A percentile compares a stretch with the other conserved stretches of the same genome.
Evolutionary conservation across 2,113 vertebrate genomes (phyloP).

Genomic region (Blennius ocellaris): DNA sequence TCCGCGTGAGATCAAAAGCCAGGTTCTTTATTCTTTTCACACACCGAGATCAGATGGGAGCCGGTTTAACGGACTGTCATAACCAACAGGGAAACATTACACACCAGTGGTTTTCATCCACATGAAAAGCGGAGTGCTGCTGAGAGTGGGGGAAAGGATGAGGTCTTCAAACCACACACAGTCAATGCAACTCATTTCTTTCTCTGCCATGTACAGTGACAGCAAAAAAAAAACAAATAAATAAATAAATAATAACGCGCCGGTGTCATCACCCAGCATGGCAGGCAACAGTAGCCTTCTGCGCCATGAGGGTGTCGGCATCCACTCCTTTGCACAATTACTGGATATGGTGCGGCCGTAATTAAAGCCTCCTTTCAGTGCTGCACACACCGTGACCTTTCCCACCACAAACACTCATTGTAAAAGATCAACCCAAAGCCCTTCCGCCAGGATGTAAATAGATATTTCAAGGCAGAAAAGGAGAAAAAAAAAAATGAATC

Average conservation of each 20-base stretch:
- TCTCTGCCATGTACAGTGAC: background rate
- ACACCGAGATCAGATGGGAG: constrained; percentile 60
- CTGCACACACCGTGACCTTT: constrained; percentile 71
- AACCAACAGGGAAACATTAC: constrained; percentile 47
- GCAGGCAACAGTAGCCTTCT: constrained; percentile 34
- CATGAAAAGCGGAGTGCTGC: constrained; percentile 55
- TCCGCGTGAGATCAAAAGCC: constrained; percentile 57
- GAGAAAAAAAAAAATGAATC: constrained; percentile 40
- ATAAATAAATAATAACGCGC: background rate
- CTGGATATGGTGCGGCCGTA: constrained; percentile 61
- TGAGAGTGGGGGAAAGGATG: constrained; percentile 42
- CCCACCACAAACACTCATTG: constrained; percentile 69
- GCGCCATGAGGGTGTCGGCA: constrained; percentile 53
- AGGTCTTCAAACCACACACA: constrained; percentile 40
- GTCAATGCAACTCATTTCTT: constrained; percentile 27
- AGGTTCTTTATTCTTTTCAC: constrained; percentile 50
- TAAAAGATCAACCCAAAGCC: constrained; percentile 50
- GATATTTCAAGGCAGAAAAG: constrained; percentile 33
- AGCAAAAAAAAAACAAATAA: constrained; percentile 2
- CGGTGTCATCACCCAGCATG: constrained; percentile 31
- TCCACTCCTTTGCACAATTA: constrained; percentile 55
- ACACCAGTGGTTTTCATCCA: constrained; percentile 53
- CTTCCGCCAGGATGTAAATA: constrained; percentile 42
- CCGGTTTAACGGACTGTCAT: constrained; percentile 59
- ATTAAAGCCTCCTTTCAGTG: constrained; percentile 68